These are phyloP conservation scores for Phyllotis vaccarum DNA, from an alignment of 2,797 vertebrate species.

Conservation along the genomic window DNA sequence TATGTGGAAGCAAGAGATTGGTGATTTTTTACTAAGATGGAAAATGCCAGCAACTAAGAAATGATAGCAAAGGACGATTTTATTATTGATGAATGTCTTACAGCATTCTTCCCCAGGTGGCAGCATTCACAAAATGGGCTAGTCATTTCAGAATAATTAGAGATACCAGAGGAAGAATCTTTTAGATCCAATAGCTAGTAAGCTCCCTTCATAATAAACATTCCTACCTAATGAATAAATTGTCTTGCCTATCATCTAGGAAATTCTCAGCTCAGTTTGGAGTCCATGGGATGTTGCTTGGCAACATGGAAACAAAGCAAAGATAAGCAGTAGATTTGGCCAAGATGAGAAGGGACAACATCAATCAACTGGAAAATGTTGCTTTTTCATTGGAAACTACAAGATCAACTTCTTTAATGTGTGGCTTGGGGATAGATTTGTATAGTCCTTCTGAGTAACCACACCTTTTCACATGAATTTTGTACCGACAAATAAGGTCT, in stretches of 20 bases:
- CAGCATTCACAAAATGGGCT: neutral
- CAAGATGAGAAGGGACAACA: neutral
- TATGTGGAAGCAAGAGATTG: neutral
- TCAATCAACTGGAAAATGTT: neutral
- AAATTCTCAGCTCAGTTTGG: neutral
- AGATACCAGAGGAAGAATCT: neutral
- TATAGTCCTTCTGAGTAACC: neutral
- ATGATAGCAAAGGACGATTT: neutral
- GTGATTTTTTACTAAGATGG: neutral
- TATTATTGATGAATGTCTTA: neutral
- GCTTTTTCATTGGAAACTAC: neutral
- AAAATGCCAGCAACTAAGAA: neutral
- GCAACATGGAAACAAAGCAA: neutral
- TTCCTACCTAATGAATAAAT: constrained; percentile 14
- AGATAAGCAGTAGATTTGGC: neutral
- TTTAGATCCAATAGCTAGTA: neutral
- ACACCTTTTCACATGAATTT: neutral
- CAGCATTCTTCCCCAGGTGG: neutral
- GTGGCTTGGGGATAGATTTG: neutral
- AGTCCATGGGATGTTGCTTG: neutral
- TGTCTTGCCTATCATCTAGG: neutral
- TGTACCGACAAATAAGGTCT: neutral
- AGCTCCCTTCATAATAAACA: neutral
- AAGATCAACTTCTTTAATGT: neutral
- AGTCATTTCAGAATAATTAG: constrained; percentile 20